Evolutionary conservation across 2,888 invertebrate species (phyloP).

Genomic region (Bimastos eiseni): DNA sequence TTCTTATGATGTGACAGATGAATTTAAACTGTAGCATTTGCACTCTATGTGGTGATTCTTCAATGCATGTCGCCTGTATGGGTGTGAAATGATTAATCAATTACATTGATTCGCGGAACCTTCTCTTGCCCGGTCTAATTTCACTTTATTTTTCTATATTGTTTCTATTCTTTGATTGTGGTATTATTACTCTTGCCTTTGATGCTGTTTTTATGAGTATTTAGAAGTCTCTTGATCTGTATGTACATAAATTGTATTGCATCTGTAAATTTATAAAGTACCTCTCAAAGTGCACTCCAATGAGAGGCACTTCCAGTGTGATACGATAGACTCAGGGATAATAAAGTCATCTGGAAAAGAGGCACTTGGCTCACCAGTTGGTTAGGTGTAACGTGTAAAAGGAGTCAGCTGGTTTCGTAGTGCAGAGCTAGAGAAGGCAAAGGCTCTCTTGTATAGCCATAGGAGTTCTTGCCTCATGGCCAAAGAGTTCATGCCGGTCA

Average conservation of each 20-base stretch:
- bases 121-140: background rate
- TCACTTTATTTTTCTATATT: background rate
- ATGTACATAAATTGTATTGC: background rate
- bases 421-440: no score
- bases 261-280: background rate
- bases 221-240: background rate
- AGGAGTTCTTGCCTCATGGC: no score
- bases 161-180: background rate
- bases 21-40: background rate
- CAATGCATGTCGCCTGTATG: background rate
- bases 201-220: background rate
- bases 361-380: no score
- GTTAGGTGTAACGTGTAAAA: no score
- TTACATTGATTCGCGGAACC: background rate
- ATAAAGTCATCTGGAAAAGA: no score
- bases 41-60: background rate
- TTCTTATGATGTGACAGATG: background rate
- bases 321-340: no score
- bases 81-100: background rate
- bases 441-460: no score
- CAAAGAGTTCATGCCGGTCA: no score
- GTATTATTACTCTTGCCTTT: background rate
- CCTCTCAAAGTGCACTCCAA: no score
- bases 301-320: no score
- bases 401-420: no score